A percentile compares a stretch with the other conserved stretches of the same genome.
These are phyloP conservation scores for Kobus ellipsiprymnus DNA, from an alignment of 2,113 vertebrate genomes.

Conservation along the genomic window DNA sequence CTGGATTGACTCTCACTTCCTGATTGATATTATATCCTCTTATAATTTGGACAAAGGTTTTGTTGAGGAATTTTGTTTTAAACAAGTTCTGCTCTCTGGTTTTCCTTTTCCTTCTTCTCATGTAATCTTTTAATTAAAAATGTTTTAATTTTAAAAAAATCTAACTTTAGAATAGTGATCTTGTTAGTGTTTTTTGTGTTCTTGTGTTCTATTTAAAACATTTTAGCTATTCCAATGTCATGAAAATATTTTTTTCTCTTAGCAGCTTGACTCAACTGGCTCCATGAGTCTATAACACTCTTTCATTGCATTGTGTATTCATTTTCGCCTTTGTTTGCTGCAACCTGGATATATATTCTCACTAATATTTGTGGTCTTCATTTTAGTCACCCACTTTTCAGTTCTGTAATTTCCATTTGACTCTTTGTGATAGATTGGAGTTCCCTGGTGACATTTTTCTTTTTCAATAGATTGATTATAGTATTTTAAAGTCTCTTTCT, in stretches of 20 bases:
- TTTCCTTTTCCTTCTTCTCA: background rate
- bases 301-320: background rate
- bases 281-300: background rate
- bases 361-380: background rate
- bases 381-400: background rate
- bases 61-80: background rate
- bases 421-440: background rate
- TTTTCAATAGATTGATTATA: background rate
- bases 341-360: background rate
- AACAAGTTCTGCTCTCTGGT: background rate
- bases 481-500: background rate
- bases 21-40: background rate
- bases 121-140: background rate
- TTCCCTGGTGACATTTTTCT: background rate
- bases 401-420: background rate
- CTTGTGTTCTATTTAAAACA: background rate
- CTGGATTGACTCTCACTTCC: background rate
- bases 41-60: background rate
- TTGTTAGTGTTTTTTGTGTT: background rate
- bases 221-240: background rate
- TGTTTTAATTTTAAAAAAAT: background rate
- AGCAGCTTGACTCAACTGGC: background rate
- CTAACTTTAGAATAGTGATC: background rate
- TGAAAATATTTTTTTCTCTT: background rate
- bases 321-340: background rate